These are phyloP conservation scores for Hypselothyrea guttata DNA, from an alignment of 2,888 invertebrate genomes.

Conservation along the genomic window DNA sequence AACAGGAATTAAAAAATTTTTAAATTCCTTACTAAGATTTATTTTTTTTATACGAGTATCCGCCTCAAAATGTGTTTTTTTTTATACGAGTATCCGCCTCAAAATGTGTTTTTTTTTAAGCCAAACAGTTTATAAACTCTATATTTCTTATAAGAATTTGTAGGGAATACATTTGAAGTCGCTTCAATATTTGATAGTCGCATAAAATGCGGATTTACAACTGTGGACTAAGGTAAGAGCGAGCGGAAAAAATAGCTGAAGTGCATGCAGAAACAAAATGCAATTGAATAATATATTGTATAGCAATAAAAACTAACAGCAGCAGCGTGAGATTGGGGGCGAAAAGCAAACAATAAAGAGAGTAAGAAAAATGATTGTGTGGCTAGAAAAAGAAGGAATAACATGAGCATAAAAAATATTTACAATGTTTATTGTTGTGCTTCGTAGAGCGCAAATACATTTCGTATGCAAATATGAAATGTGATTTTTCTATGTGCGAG, in stretches of 20 bases:
- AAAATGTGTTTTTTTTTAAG: too few relatives aligned
- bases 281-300: slow-evolving; percentile 66
- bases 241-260: not conserved
- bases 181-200: slow-evolving; percentile 22
- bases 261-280: slow-evolving; percentile 25
- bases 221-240: not conserved
- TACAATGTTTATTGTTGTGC: slow-evolving; percentile 78
- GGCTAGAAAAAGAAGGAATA: slow-evolving; percentile 31
- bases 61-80: too few relatives aligned
- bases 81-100: too few relatives aligned
- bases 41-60: too few relatives aligned
- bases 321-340: slow-evolving; percentile 6
- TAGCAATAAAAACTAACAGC: slow-evolving; percentile 65
- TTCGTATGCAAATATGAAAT: slow-evolving; percentile 73
- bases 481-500: slow-evolving; percentile 64
- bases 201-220: slow-evolving; percentile 26
- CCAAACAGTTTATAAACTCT: too few relatives aligned
- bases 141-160: too few relatives aligned
- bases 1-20: too few relatives aligned
- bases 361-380: slow-evolving; percentile 41
- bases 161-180: slow-evolving; percentile 18
- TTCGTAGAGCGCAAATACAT: slow-evolving; percentile 73
- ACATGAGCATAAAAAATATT: slow-evolving; percentile 52
- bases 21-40: too few relatives aligned
- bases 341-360: slow-evolving; percentile 20